phyloP scores from a whole-genome alignment of 2,888 invertebrate genomes.

The Synanthedon myopaeformis region DNA sequence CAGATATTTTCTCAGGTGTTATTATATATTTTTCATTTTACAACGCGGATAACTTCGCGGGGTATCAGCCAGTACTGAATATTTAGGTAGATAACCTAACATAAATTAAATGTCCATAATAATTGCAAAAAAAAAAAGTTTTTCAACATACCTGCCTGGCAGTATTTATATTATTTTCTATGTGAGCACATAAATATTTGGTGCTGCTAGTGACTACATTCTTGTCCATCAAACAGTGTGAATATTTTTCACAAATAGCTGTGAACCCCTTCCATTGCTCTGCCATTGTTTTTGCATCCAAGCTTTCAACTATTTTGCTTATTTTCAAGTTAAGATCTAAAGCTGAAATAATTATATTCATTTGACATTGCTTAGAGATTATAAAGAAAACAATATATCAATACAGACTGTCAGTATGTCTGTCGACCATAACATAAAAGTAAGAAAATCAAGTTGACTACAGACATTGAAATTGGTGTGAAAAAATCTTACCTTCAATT shows the following conservation, averaged over 20 bases:
- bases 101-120: too few relatives aligned
- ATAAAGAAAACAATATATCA: not conserved
- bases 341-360: conserved; percentile 30
- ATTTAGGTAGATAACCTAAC: too few relatives aligned
- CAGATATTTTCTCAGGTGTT: too few relatives aligned
- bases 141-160: conserved; percentile 7
- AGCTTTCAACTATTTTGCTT: conserved; percentile 49
- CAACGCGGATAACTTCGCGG: too few relatives aligned
- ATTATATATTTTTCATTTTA: too few relatives aligned
- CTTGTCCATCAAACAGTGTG: conserved; percentile 29
- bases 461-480: too few relatives aligned
- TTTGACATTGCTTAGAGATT: too few relatives aligned
- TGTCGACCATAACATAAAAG: not conserved
- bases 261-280: conserved; percentile 69
- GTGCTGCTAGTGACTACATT: conserved; percentile 31
- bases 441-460: not conserved
- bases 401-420: not conserved
- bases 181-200: conserved; percentile 29
- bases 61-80: too few relatives aligned
- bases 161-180: conserved; percentile 30
- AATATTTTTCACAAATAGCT: conserved; percentile 56
- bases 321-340: conserved; percentile 55
- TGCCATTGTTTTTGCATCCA: conserved; percentile 67
- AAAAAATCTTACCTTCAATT: conserved; percentile 33
- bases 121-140: too few relatives aligned